phyloP scores from a whole-genome alignment of 2,888 invertebrate species.

The Cyclophora albipunctata region DNA sequence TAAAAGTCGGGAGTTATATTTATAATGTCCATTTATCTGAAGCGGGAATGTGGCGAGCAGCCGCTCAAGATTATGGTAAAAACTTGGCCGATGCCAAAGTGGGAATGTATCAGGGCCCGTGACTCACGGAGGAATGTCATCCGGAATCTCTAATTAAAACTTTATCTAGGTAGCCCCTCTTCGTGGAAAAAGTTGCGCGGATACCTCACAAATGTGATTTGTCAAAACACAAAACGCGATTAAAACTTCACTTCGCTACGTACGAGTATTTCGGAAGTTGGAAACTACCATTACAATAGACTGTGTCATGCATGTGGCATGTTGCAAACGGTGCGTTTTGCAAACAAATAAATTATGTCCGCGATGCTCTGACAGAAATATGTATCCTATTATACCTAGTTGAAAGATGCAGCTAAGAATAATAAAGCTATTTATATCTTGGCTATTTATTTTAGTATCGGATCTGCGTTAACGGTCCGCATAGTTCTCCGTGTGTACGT shows the following conservation, averaged over 20 bases:
- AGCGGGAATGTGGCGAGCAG: slow-evolving; percentile 43
- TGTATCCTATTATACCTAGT: too few relatives aligned
- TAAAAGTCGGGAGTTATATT: slow-evolving; percentile 45
- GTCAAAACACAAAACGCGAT: neutral
- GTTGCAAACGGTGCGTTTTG: too few relatives aligned
- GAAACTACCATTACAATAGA: too few relatives aligned
- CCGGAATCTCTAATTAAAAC: slow-evolving; percentile 74
- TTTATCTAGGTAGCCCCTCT: slow-evolving; percentile 55
- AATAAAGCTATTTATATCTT: slow-evolving; percentile 24
- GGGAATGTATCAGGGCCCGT: slow-evolving; percentile 61
- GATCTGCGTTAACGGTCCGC: slow-evolving; percentile 23
- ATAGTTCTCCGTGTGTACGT: slow-evolving; percentile 12
- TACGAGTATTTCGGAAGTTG: too few relatives aligned
- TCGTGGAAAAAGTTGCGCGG: slow-evolving; percentile 28
- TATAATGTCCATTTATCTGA: slow-evolving; percentile 52
- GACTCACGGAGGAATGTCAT: slow-evolving; percentile 59
- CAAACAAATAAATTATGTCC: too few relatives aligned
- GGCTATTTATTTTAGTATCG: slow-evolving; percentile 10
- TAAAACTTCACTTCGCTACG: too few relatives aligned
- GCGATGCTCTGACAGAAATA: too few relatives aligned
- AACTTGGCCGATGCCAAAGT: slow-evolving; percentile 58
- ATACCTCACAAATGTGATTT: slow-evolving; percentile 10
- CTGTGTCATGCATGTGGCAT: too few relatives aligned
- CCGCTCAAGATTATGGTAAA: slow-evolving; percentile 56
- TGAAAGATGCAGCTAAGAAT: too few relatives aligned